Conservation (phyloP, 2,113 vertebrate genomes). For the Otocyon megalotis region DNA sequence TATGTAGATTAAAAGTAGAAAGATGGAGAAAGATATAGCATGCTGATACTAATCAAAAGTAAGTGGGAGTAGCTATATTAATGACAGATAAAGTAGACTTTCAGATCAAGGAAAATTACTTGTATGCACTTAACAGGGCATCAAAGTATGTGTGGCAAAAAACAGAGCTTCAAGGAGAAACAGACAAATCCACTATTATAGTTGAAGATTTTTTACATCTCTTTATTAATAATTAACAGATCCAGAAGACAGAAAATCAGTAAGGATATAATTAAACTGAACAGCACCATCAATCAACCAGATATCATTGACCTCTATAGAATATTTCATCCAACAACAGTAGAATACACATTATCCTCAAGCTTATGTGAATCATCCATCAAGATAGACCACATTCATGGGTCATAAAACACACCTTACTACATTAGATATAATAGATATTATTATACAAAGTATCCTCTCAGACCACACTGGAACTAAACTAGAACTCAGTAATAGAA, state of each 20-base stretch:
- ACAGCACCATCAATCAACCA: neutral
- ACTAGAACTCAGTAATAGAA: neutral
- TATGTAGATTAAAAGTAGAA: neutral
- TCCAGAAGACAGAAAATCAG: neutral
- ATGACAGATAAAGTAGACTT: constrained; percentile 7
- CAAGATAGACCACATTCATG: neutral
- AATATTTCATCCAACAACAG: neutral
- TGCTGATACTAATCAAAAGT: constrained; percentile 5
- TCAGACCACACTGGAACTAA: neutral
- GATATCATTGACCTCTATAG: neutral
- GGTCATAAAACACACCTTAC: neutral
- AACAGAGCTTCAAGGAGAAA: neutral
- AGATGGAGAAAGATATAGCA: neutral
- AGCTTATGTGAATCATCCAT: neutral
- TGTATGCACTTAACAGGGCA: neutral
- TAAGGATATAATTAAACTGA: constrained; percentile 4
- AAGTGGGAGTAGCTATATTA: neutral
- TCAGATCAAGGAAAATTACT: constrained; percentile 5
- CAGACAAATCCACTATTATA: neutral
- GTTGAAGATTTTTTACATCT: neutral
- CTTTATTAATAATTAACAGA: neutral
- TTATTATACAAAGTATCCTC: neutral
- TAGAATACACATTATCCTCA: neutral
- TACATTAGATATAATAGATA: neutral
- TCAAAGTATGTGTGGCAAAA: neutral